Base-by-base conservation (phyloP, 1,140 invertebrate species). In the Rhagoletis pomonella region DNA sequence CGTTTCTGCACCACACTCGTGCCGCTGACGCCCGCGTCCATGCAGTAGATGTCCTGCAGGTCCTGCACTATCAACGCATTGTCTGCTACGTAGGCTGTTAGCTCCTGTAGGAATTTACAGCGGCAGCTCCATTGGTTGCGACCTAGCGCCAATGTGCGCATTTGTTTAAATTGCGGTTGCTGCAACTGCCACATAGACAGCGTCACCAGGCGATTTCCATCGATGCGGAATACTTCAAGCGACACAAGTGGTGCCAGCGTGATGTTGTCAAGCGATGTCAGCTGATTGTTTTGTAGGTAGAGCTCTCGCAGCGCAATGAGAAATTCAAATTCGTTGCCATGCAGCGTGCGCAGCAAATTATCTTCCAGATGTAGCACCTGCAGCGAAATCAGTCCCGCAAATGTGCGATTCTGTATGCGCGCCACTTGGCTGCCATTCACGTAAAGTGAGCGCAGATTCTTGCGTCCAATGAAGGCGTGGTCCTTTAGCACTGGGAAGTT, bases 291-390 rank as follows among this genome's bases (percentile, higher is more conserved):
- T 89, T 98, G 97, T 89, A 99, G 93, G 92, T 98, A 97, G 0
- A 99, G 94, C 93, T 98, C 97, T 89, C 96, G 95, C 87, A 98
- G 93, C 88, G 96, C 95, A 5, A 95, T 94, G 19, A 99, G 93
- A 91, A 97, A 96, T 90, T 98, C 97, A 91, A 99, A 98, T 93
- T 99, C 98, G 92, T 96, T 98, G 12, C 98, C 98, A 89, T 97
- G 96, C 9, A 99, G 94, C 88, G 96, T 95, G 81, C 94, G 95
- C 58, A 99, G 94, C 84, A 95, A 94, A 93, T 99, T 99, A 91
- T 97, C 96, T 90, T 98, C 97, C 65, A 99, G 94, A 92, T 98
- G 97, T 1, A 99, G 94, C 67, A 95, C 95, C 93, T 97, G 95
- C 85, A 99, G 94, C 73, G 96, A 95, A 89, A 96, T 96, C 77